Base-by-base conservation (phyloP, 2,113 vertebrate species). In the Thymallus thymallus region DNA sequence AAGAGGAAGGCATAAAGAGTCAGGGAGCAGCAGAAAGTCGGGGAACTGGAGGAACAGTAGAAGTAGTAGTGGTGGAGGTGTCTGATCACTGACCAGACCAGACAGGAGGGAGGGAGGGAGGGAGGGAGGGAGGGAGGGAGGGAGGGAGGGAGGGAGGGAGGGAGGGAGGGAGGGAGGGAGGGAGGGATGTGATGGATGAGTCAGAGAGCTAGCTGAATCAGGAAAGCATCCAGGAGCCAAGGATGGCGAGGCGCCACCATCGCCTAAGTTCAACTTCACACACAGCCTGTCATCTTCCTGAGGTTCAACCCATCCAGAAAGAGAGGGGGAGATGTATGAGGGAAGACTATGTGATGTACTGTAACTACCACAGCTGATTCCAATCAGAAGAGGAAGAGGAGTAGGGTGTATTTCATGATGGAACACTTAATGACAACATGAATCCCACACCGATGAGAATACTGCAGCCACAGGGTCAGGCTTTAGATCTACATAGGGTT, bases 401-500 rank as follows among this genome's bases (percentile, higher is more conserved):
- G 35, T 69, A 58, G 76, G 71, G 69, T 78, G 77, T 74, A 71
- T 75, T 78, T 2, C 61, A 72, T 46, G 71, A 74, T 81, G 80
- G 65, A 56, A 79, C 68, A 78, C 64, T 65, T 79, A 82, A 80
- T 29, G 80, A 71, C 71, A 72, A 70, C 24, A 13, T 64, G 35
- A 51, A 3, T 71, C 67, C 68, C 65, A 29, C 71, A 76, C 76
- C 80, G 75, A 61, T 58, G 63, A 24, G 76, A 63, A 46, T 35
- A 30, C 65, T 78, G 24, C 55, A 65, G 62, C 80, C 72, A 58
- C 76, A 76, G 73, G 60, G 26, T 18, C 3, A 26, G 12, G 63
- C 14, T 7, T 9, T 63, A 26, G 10, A 26, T 16, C 24, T 12
- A 4, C 24, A 29, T n/a, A 6, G 9, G 26, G 61, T 41, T 3